Evolutionary conservation across 1,140 invertebrate species (phyloP).

Genomic region (Trypoxylus dichotomus): DNA sequence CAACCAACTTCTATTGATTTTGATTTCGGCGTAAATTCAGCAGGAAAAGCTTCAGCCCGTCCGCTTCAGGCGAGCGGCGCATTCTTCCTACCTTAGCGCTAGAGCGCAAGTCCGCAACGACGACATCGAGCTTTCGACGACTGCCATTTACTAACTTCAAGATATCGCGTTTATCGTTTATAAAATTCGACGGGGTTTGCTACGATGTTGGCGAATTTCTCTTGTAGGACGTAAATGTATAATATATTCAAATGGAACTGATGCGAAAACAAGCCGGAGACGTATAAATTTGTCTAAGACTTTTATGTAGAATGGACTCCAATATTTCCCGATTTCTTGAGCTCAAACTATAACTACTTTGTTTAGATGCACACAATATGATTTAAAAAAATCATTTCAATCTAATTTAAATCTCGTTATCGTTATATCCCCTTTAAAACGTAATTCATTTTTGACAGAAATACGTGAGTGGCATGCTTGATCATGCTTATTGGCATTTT

Average conservation of each 20-base stretch:
- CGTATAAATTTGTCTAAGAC: too few relatives aligned
- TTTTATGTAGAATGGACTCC: too few relatives aligned
- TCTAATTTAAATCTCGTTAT: too few relatives aligned
- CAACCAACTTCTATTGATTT: slow-evolving; percentile 14
- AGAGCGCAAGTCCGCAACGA: background rate
- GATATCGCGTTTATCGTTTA: background rate
- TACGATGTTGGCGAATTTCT: background rate
- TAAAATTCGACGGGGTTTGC: background rate
- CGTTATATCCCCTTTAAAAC: too few relatives aligned
- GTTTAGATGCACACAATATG: too few relatives aligned
- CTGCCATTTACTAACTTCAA: background rate
- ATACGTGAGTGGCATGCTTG: too few relatives aligned
- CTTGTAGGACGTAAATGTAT: background rate
- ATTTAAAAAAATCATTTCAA: too few relatives aligned
- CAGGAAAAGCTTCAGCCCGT: background rate
- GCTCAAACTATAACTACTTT: too few relatives aligned
- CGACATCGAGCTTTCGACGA: background rate
- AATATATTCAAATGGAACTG: background rate
- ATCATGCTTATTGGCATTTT: too few relatives aligned
- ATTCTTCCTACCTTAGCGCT: background rate
- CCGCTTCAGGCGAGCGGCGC: slow-evolving; percentile 3
- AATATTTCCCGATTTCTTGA: too few relatives aligned
- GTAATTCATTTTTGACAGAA: too few relatives aligned
- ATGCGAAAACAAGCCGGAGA: background rate
- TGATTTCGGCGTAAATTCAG: slow-evolving; percentile 18